phyloP scores from a whole-genome alignment of 2,113 vertebrate species.

The Cygnus buccinator region DNA sequence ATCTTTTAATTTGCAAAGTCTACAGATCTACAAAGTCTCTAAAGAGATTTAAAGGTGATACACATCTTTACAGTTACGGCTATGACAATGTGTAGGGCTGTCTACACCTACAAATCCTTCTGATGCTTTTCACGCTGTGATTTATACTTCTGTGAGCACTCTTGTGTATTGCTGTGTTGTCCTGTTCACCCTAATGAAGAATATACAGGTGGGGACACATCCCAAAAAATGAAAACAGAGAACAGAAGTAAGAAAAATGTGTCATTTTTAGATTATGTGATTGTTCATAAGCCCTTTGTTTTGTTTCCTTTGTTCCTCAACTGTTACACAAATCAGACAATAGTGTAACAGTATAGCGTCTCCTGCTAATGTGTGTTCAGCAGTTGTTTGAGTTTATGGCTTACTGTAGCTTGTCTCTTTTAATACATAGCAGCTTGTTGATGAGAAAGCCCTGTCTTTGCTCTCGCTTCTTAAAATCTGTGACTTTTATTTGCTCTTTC shows the following conservation, averaged over 20 bases:
- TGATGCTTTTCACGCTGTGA: not conserved
- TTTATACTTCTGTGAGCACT: not conserved
- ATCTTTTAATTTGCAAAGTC: not conserved
- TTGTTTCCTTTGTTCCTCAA: not conserved
- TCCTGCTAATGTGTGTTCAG: not conserved
- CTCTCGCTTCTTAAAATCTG: not conserved
- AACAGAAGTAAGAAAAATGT: not conserved
- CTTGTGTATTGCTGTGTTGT: not conserved
- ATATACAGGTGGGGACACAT: not conserved
- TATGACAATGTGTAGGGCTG: not conserved
- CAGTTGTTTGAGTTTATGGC: not conserved
- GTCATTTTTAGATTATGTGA: not conserved
- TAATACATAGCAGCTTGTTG: not conserved
- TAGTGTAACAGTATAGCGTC: not conserved
- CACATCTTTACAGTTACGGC: not conserved
- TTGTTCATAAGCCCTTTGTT: not conserved
- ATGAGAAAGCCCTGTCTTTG: not conserved
- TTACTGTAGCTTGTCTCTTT: not conserved
- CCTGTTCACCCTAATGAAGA: not conserved
- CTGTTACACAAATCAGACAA: not conserved
- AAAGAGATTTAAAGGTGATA: not conserved
- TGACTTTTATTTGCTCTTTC: not conserved
- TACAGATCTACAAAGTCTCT: not conserved
- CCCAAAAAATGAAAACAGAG: not conserved
- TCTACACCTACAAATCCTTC: not conserved